Base-by-base conservation (phyloP, 1,140 invertebrate genomes). In the Drosophila takahashii region DNA sequence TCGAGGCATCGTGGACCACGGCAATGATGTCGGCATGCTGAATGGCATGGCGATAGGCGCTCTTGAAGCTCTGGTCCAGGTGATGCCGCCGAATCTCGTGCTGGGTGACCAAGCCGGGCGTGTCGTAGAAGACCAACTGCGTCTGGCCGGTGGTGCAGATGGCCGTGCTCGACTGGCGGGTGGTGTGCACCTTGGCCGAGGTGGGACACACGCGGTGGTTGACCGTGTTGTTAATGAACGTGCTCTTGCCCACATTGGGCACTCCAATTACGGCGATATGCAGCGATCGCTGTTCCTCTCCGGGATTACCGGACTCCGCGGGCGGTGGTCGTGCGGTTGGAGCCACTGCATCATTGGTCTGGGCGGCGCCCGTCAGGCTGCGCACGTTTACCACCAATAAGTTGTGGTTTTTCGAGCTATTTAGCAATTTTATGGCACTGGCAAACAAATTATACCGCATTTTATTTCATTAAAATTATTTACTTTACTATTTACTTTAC, bases 211-310 rank as follows among this genome's bases (percentile, higher is more conserved):
- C 97, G 90, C 95, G 95, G 93, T 96, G 95, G 47, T 95, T 94
- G 39, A 97, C 93, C 26, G 99, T 93, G 85, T 95, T 93, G 94
- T 99, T 99, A 34, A 98, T 96, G 3, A 99, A 93, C 1, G 98
- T 98, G 93, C 98, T 99, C 93, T 99, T 99, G 42, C 98, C 98
- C 64, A 95, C 95, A 94, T 99, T 99, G 16, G 98, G 98, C 13
- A 95, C 92, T 9, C 98, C 98, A 70, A 99, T 94, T 29, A 99
- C 95, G 6, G 97, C 96, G 29, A 99, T 95, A 93, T 96, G 96
- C 9, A 99, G 92, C 11, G 96, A 86, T 90, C 93, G 95, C 32
- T 93, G 81, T n/a, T 74, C 42, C 18, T 13, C 13, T 26, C n/a
- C 11, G 27, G 34, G n/a, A 22, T 59, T 45, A 39, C 18, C 3